These are phyloP conservation scores for Euura saliciscinereae DNA, from an alignment of 1,140 invertebrate genomes.

Conservation along the genomic window DNA sequence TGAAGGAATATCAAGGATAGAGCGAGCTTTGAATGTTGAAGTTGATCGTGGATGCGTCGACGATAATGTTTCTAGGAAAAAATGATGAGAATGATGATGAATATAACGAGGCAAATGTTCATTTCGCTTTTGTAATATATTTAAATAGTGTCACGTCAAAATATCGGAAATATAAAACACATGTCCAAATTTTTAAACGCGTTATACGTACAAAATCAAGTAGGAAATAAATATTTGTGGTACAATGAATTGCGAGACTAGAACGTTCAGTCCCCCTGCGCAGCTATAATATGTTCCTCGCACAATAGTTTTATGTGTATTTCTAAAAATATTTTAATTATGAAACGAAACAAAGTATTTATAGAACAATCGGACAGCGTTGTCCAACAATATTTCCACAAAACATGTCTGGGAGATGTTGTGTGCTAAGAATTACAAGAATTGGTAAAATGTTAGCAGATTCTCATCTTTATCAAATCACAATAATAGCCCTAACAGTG, in stretches of 20 bases:
- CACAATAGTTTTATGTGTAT: constrained; percentile 36
- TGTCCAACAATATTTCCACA: constrained; percentile 26
- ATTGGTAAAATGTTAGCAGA: constrained; percentile 34
- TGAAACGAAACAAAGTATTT: constrained; percentile 34
- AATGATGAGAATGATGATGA: neutral
- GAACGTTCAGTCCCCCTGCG: constrained; percentile 44
- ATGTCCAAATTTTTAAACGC: constrained; percentile 45
- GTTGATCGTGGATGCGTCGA: too few relatives aligned
- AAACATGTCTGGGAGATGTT: constrained; percentile 8
- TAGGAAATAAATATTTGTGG: constrained; percentile 53
- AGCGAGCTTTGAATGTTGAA: too few relatives aligned
- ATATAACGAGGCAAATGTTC: neutral
- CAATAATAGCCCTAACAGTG: constrained; percentile 15
- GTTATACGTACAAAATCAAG: constrained; percentile 55
- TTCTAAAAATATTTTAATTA: constrained; percentile 33
- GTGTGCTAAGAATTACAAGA: neutral
- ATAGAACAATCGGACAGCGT: constrained; percentile 32
- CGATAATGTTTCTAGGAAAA: neutral
- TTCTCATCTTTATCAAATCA: constrained; percentile 47
- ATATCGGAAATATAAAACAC: constrained; percentile 49
- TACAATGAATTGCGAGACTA: constrained; percentile 48
- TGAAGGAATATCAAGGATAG: too few relatives aligned
- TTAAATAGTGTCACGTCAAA: constrained; percentile 33
- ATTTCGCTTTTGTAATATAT: constrained; percentile 3
- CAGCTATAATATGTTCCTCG: constrained; percentile 41